Percentiles rank a stretch among this genome's conserved stretches.
These are phyloP conservation scores for Elegia similella DNA, from an alignment of 2,888 invertebrate species.

Conservation along the genomic window DNA sequence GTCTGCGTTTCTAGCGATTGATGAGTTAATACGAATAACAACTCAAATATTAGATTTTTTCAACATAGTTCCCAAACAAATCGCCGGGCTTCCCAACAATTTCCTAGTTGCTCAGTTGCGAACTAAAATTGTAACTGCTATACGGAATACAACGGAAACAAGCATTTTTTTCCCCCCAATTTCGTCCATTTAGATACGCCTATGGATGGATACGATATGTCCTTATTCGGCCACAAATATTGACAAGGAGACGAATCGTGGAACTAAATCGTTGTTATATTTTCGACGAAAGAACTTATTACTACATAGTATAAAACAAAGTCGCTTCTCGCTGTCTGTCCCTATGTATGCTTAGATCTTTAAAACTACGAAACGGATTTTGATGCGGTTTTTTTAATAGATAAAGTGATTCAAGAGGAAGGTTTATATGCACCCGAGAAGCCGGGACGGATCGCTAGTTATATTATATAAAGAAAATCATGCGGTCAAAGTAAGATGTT, in stretches of 20 bases:
- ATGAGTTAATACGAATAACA: background rate
- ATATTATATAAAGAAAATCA: too few species aligned
- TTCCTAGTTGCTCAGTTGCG: background rate
- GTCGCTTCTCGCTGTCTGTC: too few species aligned
- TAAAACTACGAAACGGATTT: too few species aligned
- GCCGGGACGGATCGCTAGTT: too few species aligned
- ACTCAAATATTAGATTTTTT: background rate
- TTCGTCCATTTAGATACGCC: conserved; percentile 11
- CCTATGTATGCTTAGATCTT: too few species aligned
- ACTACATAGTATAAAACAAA: too few species aligned
- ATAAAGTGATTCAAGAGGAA: too few species aligned
- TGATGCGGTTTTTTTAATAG: too few species aligned
- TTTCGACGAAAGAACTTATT: background rate
- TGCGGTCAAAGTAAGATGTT: too few species aligned
- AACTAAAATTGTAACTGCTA: conserved; percentile 3
- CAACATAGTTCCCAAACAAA: background rate
- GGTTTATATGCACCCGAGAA: too few species aligned
- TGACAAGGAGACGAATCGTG: conserved; percentile 1
- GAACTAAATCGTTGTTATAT: background rate
- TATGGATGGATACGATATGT: conserved; percentile 2
- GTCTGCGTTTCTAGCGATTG: too few species aligned
- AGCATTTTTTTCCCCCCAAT: conserved; percentile 4
- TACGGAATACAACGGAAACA: background rate
- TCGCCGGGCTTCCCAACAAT: background rate
- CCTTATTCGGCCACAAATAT: conserved; percentile 3